Conservation (phyloP, 2,888 invertebrate genomes). For the Dascillus cervinus region DNA sequence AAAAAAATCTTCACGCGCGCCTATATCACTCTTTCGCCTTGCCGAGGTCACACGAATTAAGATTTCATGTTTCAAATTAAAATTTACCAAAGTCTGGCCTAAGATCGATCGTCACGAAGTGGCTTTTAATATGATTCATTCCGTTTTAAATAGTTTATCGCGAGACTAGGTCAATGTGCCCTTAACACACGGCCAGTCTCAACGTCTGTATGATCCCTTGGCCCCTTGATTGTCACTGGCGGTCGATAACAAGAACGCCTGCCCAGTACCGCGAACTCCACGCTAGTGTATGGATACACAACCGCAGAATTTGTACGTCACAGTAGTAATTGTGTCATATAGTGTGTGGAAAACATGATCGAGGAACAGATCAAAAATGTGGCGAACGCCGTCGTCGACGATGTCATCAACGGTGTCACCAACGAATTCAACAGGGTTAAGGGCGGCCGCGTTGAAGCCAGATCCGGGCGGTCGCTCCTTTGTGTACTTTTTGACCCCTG, state of each 20-base stretch:
- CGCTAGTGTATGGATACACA: constrained; percentile 11
- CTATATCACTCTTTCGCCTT: too few species aligned
- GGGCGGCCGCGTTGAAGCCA: constrained; percentile 16
- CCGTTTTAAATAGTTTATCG: too few species aligned
- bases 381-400: constrained; percentile 37
- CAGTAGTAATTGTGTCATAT: neutral
- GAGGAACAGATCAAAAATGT: constrained; percentile 24
- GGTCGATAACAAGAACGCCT: constrained; percentile 15
- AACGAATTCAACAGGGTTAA: constrained; percentile 28
- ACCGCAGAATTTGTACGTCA: constrained; percentile 10
- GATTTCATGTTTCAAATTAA: too few species aligned
- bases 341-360: constrained; percentile 10
- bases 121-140: too few species aligned
- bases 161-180: too few species aligned
- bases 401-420: constrained; percentile 34
- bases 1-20: too few species aligned
- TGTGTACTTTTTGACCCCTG: constrained; percentile 47
- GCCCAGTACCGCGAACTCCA: constrained; percentile 11
- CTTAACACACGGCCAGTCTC: too few species aligned
- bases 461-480: constrained; percentile 39
- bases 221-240: constrained; percentile 9
- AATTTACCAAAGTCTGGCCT: too few species aligned
- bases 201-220: constrained; percentile 12
- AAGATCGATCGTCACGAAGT: too few species aligned
- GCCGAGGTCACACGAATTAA: too few species aligned